Percentiles rank a stretch among this genome's conserved stretches.
phyloP scores from a whole-genome alignment of 2,888 invertebrate genomes.

The Lomographa bimaculata region DNA sequence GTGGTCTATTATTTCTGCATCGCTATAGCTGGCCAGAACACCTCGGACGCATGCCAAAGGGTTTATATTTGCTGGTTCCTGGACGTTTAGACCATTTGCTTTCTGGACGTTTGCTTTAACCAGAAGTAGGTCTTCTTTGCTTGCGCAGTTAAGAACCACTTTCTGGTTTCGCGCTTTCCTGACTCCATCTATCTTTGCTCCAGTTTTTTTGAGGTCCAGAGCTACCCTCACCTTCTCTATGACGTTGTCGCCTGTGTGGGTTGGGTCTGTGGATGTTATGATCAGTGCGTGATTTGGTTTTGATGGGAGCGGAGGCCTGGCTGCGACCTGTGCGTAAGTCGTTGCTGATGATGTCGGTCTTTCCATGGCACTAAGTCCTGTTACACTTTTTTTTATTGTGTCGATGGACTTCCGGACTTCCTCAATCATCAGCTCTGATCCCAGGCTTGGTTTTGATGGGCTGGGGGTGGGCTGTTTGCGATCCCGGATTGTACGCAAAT shows the following conservation, averaged over 20 bases:
- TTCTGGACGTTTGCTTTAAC: background rate
- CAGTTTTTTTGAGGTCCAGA: background rate
- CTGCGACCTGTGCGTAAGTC: background rate
- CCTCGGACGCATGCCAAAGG: background rate
- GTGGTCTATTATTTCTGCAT: background rate
- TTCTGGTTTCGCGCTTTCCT: background rate
- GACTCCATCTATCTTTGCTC: background rate
- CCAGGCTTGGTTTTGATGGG: no score
- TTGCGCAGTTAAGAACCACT: background rate
- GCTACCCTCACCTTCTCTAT: background rate
- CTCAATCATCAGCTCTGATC: no score
- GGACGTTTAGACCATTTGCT: background rate
- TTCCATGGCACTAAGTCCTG: no score
- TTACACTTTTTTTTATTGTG: no score
- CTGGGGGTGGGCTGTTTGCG: no score
- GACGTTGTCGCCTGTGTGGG: background rate
- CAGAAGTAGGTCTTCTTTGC: background rate
- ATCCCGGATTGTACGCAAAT: no score
- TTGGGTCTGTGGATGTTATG: background rate
- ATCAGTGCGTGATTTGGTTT: constrained; percentile 1
- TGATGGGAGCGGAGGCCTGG: background rate
- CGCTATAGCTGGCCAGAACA: background rate
- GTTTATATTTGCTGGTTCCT: background rate
- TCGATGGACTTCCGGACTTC: no score
- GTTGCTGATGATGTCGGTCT: background rate